Evolutionary conservation across 2,113 vertebrate species (phyloP).

Genomic region (Nycticebus coucang): DNA sequence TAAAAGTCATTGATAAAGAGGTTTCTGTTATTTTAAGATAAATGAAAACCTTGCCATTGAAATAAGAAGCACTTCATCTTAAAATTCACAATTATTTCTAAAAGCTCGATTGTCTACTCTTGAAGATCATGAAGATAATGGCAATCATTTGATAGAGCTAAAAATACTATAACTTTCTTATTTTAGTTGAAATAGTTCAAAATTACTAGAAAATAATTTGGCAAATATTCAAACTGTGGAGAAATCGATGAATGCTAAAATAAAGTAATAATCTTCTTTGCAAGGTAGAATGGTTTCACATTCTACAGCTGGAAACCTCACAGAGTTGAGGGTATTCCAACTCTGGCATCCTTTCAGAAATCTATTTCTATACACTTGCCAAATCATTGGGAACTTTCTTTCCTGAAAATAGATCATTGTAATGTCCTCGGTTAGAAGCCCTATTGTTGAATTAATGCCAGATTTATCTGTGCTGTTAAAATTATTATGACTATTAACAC

Average conservation of each 20-base stretch:
- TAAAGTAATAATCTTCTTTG: constrained; percentile 51
- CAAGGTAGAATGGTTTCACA: constrained; percentile 8
- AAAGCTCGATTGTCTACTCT: neutral
- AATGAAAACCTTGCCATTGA: neutral
- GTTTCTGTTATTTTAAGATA: neutral
- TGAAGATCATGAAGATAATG: neutral
- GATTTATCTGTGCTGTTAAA: constrained; percentile 64
- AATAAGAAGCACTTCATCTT: neutral
- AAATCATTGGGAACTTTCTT: constrained; percentile 62
- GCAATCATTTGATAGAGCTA: constrained; percentile 27
- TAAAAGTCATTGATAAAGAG: neutral
- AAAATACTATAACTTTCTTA: neutral
- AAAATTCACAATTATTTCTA: constrained; percentile 31
- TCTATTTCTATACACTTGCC: constrained; percentile 55
- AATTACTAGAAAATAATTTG: constrained; percentile 33
- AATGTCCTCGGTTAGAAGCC: constrained; percentile 45
- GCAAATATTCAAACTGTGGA: constrained; percentile 6
- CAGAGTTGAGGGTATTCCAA: neutral
- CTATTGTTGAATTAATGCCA: constrained; percentile 62
- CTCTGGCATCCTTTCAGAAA: constrained; percentile 44
- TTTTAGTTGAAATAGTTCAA: neutral
- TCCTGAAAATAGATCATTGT: constrained; percentile 71
- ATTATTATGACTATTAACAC: constrained; percentile 64
- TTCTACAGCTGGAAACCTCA: neutral
- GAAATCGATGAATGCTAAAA: constrained; percentile 47